Evolutionary conservation across 2,113 vertebrate genomes (phyloP).

Genomic region (Melanotaenia duboulayi): DNA sequence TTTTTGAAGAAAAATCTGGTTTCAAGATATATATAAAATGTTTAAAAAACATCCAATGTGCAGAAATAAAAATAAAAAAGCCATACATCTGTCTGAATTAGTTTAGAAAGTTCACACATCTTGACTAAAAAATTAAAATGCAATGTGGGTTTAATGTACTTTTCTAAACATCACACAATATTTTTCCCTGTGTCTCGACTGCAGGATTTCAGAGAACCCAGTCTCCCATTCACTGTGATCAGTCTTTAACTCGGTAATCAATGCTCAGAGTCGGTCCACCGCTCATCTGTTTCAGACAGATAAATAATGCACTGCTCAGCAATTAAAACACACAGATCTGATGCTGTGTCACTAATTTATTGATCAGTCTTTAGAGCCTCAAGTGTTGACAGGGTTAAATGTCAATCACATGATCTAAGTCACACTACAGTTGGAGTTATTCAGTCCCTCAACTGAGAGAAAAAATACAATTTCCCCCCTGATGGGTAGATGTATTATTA

Average conservation of each 20-base stretch:
- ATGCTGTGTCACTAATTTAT: conserved; percentile 81
- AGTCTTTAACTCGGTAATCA: conserved; percentile 72
- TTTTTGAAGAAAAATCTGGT: no score
- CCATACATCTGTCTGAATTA: not conserved
- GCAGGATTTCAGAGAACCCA: conserved; percentile 11
- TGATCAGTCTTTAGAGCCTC: conserved; percentile 70
- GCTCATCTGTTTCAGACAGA: conserved; percentile 55
- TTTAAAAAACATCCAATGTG: no score
- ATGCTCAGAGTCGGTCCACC: conserved; percentile 52
- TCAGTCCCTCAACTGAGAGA: conserved; percentile 62
- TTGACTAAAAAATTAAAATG: not conserved
- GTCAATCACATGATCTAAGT: conserved; percentile 82
- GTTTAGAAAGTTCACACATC: not conserved
- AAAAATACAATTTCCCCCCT: conserved; percentile 70
- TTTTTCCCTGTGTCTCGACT: conserved; percentile 1
- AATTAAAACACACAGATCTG: conserved; percentile 80
- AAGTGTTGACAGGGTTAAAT: conserved; percentile 79
- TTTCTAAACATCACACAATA: not conserved
- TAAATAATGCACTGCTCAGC: conserved; percentile 81
- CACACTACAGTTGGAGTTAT: conserved; percentile 76
- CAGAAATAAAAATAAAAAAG: no score
- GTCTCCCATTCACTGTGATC: conserved; percentile 68
- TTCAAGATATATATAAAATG: no score
- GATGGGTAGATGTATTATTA: conserved; percentile 69
- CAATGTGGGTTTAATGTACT: not conserved